Base-by-base conservation (phyloP, 2,797 vertebrate genomes). In the Periparus ater region DNA sequence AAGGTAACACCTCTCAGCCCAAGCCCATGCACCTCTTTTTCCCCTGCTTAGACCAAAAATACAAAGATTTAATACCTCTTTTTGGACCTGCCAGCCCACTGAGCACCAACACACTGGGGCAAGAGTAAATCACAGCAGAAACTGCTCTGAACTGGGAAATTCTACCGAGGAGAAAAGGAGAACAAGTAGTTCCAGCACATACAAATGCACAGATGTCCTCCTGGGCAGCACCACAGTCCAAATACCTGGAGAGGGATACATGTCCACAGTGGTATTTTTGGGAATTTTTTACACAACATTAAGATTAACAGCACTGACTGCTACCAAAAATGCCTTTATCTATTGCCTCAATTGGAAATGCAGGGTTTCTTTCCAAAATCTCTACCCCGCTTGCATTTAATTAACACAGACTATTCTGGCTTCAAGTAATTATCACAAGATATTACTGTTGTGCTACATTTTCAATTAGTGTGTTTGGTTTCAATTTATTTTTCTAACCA, bases 171-270 rank as follows among this genome's bases (percentile, higher is more conserved):
- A 75, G 25, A 40, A 65, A 65, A 71, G 30, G 45, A 45, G 12
- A 5, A 66, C 7, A 21, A 48, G 83, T 25, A 17, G 27, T 9
- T 72, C 40, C 44, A 81, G 38, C 2, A 4, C 19, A 53, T 3
- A 32, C 7, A 5, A 3, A 32, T 15, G 12, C 20, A 63, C 0
- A 51, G 26, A 11, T 6, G 21, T 38, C 47, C 57, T 84, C 34
- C 21, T 13, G 5, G 79, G 74, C 27, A 58, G 44, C 22, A 34
- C 27, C 50, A 6, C 58, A 61, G 38, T 4, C 54, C 44, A 68
- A 3, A 1, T 23, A 26, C 5, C 7, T 27, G 20, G 13, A 48
- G 21, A 30, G 16, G 5, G 9, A 10, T 3, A 8, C 0, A 2
- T 5, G 13, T 3, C 63, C 61, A 25, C 61, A 36, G 3, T 0